A percentile compares a stretch with the other conserved stretches of the same genome.
Evolutionary conservation across 2,113 vertebrate species (phyloP).

Genomic region (Channa argus): DNA sequence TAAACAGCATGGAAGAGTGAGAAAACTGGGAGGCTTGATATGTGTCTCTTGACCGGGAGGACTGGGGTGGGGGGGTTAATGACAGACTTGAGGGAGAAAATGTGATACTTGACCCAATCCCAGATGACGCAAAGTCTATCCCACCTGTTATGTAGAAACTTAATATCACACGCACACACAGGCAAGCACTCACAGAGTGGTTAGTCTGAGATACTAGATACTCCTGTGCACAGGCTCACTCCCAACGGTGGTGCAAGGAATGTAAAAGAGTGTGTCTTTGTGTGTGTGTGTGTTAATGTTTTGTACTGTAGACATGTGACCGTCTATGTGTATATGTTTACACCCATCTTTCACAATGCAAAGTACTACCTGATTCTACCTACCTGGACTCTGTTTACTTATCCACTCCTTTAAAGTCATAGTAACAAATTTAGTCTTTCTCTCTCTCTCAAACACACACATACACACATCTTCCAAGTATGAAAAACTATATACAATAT

Average conservation of each 20-base stretch:
- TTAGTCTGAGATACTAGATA: slow-evolving; percentile 43
- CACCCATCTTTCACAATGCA: slow-evolving; percentile 47
- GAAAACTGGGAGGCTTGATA: not conserved
- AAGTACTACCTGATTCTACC: slow-evolving; percentile 23
- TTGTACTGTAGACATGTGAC: not conserved
- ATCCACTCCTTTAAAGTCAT: slow-evolving; percentile 43
- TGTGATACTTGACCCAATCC: slow-evolving; percentile 64
- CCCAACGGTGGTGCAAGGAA: slow-evolving; percentile 29
- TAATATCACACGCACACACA: slow-evolving; percentile 52
- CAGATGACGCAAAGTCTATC: slow-evolving; percentile 65
- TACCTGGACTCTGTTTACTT: slow-evolving; percentile 38
- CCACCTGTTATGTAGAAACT: slow-evolving; percentile 81
- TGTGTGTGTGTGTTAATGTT: slow-evolving; percentile 1
- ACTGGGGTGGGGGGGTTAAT: slow-evolving; percentile 24
- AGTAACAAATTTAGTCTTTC: slow-evolving; percentile 28
- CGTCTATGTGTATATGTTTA: slow-evolving; percentile 16
- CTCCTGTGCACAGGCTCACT: slow-evolving; percentile 31
- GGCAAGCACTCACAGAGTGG: slow-evolving; percentile 1
- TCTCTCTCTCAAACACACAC: not conserved
- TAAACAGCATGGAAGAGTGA: not conserved
- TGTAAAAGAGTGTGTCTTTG: slow-evolving; percentile 16
- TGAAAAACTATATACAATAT: not conserved
- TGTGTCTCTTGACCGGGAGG: slow-evolving; percentile 17
- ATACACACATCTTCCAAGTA: not conserved
- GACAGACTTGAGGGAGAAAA: slow-evolving; percentile 62